These are phyloP conservation scores for Salminus brasiliensis DNA, from an alignment of 2,113 vertebrate species.

Conservation along the genomic window DNA sequence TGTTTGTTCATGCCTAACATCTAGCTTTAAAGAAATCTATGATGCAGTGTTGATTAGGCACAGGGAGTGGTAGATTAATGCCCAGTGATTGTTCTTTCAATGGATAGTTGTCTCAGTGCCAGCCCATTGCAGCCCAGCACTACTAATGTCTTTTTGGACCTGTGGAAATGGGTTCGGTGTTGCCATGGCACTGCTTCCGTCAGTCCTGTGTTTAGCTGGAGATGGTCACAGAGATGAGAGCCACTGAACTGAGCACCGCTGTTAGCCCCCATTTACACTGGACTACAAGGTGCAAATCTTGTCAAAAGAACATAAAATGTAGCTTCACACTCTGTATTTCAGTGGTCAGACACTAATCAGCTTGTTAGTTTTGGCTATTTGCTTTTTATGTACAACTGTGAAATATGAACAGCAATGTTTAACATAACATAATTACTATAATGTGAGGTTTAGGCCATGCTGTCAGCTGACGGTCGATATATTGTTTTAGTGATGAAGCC, in stretches of 20 bases:
- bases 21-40: neutral
- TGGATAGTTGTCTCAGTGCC: neutral
- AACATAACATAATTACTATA: too few relatives aligned
- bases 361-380: neutral
- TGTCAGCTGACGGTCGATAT: neutral
- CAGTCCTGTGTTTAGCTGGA: neutral
- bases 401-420: too few relatives aligned
- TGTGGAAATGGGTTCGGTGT: conserved; percentile 18
- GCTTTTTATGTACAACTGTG: neutral
- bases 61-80: neutral
- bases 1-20: neutral
- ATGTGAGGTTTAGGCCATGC: too few relatives aligned
- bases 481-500: neutral
- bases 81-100: neutral
- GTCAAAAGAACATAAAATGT: neutral
- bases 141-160: neutral
- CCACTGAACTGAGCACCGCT: neutral
- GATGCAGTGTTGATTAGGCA: neutral
- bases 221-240: conserved; percentile 15
- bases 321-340: neutral
- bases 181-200: conserved; percentile 40
- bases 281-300: neutral
- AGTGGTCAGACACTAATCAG: neutral
- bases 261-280: neutral
- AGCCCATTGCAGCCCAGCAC: neutral